A percentile compares a stretch with the other conserved stretches of the same genome.
Conservation (phyloP, 2,113 vertebrate species). For the human (Homo sapiens) region GRCh38 chr21:23245001-23245500, state of each 20-base stretch:
- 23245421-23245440: constrained; percentile 45
- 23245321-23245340: background rate
- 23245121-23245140: background rate
- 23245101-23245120: background rate
- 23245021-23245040: background rate
- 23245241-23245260: background rate
- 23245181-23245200: background rate
- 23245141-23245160: background rate
- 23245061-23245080: background rate
- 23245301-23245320: background rate
- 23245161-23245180: background rate
- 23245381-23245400: background rate
- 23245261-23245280: background rate
- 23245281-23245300: background rate
- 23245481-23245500: background rate
- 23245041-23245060: background rate
- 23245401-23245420: background rate
- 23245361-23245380: background rate
- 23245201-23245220: background rate
- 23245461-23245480: constrained; percentile 50
- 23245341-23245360: background rate
- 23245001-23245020: background rate
- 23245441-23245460: background rate
- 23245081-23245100: background rate
- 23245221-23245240: background rate